Conservation (phyloP, 2,113 vertebrate genomes). For the Cranoglanis bouderius region DNA sequence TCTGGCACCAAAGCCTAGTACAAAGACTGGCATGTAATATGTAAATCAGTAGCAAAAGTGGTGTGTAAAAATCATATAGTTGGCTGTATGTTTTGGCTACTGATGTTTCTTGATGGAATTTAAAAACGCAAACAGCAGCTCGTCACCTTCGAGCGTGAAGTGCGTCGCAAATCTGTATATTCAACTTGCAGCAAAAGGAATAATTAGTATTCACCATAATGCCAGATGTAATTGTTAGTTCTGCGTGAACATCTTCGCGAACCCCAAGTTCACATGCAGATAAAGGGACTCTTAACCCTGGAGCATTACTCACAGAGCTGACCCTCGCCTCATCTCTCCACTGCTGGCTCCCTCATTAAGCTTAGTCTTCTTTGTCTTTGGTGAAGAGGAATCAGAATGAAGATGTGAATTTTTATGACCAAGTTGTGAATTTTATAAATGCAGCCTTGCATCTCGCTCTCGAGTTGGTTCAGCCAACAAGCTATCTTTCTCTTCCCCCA, state of each 20-base stretch:
- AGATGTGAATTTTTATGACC: constrained; percentile 65
- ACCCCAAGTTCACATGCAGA: background rate
- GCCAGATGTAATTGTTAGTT: background rate
- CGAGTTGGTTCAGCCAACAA: constrained; percentile 34
- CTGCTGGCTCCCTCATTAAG: constrained; percentile 33
- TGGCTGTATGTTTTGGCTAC: background rate
- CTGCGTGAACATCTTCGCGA: background rate
- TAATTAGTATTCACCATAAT: background rate
- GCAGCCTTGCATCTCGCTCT: constrained; percentile 3
- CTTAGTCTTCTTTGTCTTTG: constrained; percentile 54
- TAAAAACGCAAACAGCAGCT: background rate
- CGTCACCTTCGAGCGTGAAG: background rate
- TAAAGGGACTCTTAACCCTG: constrained; percentile 24
- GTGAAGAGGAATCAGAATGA: constrained; percentile 54
- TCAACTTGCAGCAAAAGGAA: background rate
- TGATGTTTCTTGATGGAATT: background rate
- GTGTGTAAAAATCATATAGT: background rate
- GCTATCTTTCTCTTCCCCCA: background rate
- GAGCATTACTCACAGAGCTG: constrained; percentile 56
- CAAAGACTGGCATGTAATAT: background rate
- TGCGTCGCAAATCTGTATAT: background rate
- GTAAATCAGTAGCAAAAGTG: background rate
- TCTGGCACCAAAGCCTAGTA: background rate
- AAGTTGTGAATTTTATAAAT: constrained; percentile 59
- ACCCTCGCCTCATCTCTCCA: constrained; percentile 28